Evolutionary conservation across 2,113 vertebrate genomes (phyloP).

Genomic region (Corythornis cristatus): DNA sequence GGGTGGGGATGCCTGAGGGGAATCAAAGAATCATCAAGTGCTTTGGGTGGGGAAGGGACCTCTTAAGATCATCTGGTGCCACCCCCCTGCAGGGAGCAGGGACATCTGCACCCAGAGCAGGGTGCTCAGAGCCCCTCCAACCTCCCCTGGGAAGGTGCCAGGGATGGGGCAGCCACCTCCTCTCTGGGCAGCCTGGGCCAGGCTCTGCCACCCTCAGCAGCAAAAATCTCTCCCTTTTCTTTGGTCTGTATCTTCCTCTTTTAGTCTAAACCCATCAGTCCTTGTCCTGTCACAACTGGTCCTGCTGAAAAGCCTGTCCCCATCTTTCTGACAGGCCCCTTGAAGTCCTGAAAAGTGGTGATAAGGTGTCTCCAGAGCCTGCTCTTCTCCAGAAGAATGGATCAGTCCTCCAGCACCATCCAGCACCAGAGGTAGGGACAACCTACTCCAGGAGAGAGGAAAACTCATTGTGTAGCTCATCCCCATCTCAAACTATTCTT

Average conservation of each 20-base stretch:
- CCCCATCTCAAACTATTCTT: background rate
- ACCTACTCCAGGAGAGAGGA: background rate
- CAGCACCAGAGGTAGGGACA: background rate
- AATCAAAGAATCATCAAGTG: background rate
- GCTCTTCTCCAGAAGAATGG: background rate
- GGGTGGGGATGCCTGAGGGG: background rate
- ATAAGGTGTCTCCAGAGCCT: background rate
- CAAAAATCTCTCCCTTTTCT: background rate
- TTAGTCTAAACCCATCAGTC: background rate
- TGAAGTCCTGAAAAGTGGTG: background rate
- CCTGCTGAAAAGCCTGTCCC: background rate
- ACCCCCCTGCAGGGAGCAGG: background rate
- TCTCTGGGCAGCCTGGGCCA: background rate
- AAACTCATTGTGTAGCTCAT: background rate
- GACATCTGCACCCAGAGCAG: background rate
- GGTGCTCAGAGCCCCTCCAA: background rate
- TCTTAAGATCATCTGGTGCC: background rate
- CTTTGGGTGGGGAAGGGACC: background rate
- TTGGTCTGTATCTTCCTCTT: background rate
- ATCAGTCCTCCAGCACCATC: background rate
- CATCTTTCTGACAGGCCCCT: background rate
- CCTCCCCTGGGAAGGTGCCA: background rate
- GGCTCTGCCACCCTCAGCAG: background rate
- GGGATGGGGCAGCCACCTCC: background rate
- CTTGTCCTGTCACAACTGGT: background rate